Evolutionary conservation across 2,888 invertebrate species (phyloP).

Genomic region (Opisthograptis luteolata): DNA sequence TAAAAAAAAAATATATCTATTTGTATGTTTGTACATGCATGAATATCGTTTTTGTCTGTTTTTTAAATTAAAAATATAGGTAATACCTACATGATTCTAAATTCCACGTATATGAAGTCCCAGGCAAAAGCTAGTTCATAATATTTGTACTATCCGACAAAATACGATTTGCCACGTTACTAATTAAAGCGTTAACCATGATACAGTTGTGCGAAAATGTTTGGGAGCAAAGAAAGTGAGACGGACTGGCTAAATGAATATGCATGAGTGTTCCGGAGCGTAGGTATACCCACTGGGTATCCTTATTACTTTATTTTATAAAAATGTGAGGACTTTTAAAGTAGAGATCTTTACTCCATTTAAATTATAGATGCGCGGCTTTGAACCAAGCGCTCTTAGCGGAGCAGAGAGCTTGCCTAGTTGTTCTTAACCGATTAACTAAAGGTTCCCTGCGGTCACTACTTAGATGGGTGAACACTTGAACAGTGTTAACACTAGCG

Average conservation of each 20-base stretch:
- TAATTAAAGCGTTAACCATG: slow-evolving; percentile 9
- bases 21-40: too few species aligned
- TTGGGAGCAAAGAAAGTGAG: slow-evolving; percentile 29
- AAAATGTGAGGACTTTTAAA: background rate
- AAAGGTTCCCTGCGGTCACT: too few species aligned
- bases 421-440: too few species aligned
- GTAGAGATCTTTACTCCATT: background rate
- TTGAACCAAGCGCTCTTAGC: too few species aligned
- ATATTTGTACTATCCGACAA: background rate
- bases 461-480: too few species aligned
- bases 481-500: too few species aligned
- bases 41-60: too few species aligned
- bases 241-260: slow-evolving; percentile 17
- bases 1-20: too few species aligned
- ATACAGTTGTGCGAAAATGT: slow-evolving; percentile 25
- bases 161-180: background rate
- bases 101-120: background rate
- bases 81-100: background rate
- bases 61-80: too few species aligned
- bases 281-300: background rate
- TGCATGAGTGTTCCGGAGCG: slow-evolving; percentile 14
- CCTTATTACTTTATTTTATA: slow-evolving; percentile 5
- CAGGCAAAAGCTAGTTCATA: too few species aligned
- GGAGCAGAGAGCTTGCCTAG: too few species aligned
- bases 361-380: too few species aligned